A percentile compares a stretch with the other conserved stretches of the same genome.
Evolutionary conservation across 2,113 vertebrate species (phyloP).

Genomic region (Chaetodon trifascialis): DNA sequence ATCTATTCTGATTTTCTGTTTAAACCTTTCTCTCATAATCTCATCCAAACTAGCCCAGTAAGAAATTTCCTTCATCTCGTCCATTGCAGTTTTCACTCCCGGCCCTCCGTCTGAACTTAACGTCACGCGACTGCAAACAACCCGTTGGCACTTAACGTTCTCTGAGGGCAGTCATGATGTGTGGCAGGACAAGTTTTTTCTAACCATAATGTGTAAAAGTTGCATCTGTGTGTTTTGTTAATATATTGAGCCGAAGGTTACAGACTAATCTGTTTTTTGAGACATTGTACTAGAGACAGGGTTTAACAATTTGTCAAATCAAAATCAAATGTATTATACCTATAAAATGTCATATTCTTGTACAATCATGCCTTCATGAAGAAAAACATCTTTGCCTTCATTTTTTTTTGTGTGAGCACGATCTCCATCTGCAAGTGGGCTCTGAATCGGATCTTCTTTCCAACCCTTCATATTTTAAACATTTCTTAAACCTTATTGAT

Average conservation of each 20-base stretch:
- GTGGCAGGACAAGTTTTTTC: constrained; percentile 11
- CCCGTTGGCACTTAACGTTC: not conserved
- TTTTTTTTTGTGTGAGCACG: constrained; percentile 7
- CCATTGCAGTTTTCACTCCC: too few relatives aligned
- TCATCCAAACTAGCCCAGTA: too few relatives aligned
- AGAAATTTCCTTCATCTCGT: too few relatives aligned
- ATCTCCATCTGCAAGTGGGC: constrained; percentile 2
- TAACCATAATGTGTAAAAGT: constrained; percentile 1
- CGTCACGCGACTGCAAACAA: too few relatives aligned
- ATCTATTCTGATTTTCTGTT: too few relatives aligned
- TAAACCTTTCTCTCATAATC: too few relatives aligned
- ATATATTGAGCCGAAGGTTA: constrained; percentile 11
- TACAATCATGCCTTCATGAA: constrained; percentile 18
- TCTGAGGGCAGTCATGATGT: not conserved
- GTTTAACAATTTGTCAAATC: constrained; percentile 17
- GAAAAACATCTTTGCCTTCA: constrained; percentile 26
- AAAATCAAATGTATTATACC: constrained; percentile 6
- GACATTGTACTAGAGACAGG: constrained; percentile 4
- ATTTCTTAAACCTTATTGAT: constrained; percentile 44
- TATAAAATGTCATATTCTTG: constrained; percentile 40
- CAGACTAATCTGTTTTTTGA: constrained; percentile 16
- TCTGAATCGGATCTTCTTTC: constrained; percentile 15
- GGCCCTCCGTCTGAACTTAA: too few relatives aligned
- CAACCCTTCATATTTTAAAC: constrained; percentile 37
- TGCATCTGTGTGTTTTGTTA: constrained; percentile 34